Evolutionary conservation across 2,113 vertebrate species (phyloP), one percentile per base, ranked within the genome.

Genomic region (Uria aalge): DNA sequence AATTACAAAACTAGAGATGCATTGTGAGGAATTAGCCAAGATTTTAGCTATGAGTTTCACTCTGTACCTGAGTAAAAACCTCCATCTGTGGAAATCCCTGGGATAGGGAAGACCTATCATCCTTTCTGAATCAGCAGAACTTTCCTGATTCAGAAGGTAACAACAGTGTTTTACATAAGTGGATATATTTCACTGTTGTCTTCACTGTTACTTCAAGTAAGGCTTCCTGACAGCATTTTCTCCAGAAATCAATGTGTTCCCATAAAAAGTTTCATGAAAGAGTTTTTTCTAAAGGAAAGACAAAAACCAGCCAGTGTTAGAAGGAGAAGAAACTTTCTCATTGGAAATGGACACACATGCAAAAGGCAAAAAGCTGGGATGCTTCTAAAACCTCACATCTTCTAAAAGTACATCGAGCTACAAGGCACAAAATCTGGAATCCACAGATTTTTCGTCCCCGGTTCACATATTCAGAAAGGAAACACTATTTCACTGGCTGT

Each of bases 101-200:
- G 22, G 20, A 53, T 2, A 0, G 20, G 11, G n/a, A 81, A 91
- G 43, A 26, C 4, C 3, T 23, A 55, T 14, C 8, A 27, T 26
- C 13, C 20, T 84, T 94, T 81, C 64, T 3, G 8, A 83, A 80
- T n/a, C 43, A 85, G 12, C 14, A 90, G 52, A 86, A 91, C 20
- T 57, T 73, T 64, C 15, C 45, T 89, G 41, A 69, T 8, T 62
- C 24, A 74, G 36, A 38, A 88, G 67, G 11, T 8, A 53, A 23
- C 7, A 62, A 9, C 26, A 36, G 8, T 27, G 18, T 23, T 85
- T 77, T 52, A 43, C 0, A 0, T 40, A 43, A 38, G 2, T 40
- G 50, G 8, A 47, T 77, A 5, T 71, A 59, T 55, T 84, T 90
- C 47, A 62, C 48, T 79, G 12, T 52, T 87, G 9, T 6, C 34